phyloP scores from a whole-genome alignment of 2,888 invertebrate genomes.

The Dysmachus trigonus region DNA sequence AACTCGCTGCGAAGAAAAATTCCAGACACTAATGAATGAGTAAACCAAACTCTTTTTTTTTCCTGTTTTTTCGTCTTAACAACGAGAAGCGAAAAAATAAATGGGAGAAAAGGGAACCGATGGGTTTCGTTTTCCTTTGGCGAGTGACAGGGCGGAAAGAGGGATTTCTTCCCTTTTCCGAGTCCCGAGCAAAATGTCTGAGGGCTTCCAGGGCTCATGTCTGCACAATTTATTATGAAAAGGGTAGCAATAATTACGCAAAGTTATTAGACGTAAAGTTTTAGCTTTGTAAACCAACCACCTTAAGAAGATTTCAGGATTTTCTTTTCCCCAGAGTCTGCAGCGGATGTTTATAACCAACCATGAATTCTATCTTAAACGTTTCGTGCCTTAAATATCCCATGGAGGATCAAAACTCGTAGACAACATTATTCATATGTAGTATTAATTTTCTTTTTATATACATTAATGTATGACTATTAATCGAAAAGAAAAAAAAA shows the following conservation, averaged over 20 bases:
- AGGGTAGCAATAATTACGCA: slow-evolving; percentile 26
- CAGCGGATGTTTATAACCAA: not conserved
- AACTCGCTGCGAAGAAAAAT: not conserved
- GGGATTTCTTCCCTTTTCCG: not conserved
- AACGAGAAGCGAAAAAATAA: not conserved
- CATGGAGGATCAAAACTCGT: not conserved
- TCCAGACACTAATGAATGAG: slow-evolving; percentile 1
- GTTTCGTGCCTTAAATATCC: not conserved
- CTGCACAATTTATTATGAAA: slow-evolving; percentile 26
- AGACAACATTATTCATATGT: not conserved
- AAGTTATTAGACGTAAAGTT: slow-evolving; percentile 10
- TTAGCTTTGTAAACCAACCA: not conserved
- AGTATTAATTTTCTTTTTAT: not conserved
- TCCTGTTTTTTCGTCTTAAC: not conserved
- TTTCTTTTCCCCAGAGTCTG: not conserved
- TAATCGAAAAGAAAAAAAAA: no score
- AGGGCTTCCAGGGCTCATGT: not conserved
- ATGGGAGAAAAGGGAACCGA: not conserved
- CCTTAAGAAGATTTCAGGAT: not conserved
- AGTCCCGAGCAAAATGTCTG: not conserved
- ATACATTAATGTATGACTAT: not conserved
- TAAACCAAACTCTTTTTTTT: slow-evolving; percentile 1
- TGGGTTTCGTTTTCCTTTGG: not conserved
- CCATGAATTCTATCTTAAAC: not conserved
- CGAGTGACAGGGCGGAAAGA: not conserved